A percentile compares a stretch with the other conserved stretches of the same genome.
Conservation (phyloP, 2,797 vertebrate genomes). For the Moxostoma hubbsi region DNA sequence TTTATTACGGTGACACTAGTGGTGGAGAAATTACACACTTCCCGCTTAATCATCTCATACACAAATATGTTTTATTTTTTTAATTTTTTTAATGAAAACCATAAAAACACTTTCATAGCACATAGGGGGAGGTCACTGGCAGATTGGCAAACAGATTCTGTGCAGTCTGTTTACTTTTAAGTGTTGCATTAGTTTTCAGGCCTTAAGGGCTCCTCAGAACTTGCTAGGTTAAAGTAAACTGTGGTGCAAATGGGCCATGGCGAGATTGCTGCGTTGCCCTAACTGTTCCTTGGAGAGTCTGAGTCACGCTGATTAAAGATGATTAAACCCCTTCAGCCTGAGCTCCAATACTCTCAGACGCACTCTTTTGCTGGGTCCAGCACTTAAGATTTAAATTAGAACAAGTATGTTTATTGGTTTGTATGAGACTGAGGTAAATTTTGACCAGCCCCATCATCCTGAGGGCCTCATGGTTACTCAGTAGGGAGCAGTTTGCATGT, state of each 20-base stretch:
- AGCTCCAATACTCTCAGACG: constrained; percentile 21
- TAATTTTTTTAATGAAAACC: constrained; percentile 21
- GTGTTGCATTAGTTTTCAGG: constrained; percentile 43
- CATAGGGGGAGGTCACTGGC: constrained; percentile 46
- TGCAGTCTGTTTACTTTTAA: constrained; percentile 42
- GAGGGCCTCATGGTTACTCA: background rate
- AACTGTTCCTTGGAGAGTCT: constrained; percentile 37
- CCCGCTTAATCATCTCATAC: background rate
- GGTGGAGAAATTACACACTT: too few species aligned
- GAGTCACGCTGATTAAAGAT: constrained; percentile 56
- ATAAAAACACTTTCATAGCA: constrained; percentile 30
- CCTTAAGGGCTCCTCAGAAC: constrained; percentile 46
- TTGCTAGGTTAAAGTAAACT: constrained; percentile 53
- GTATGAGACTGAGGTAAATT: constrained; percentile 18
- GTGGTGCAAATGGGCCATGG: constrained; percentile 51
- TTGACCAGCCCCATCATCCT: constrained; percentile 41
- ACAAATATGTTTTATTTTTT: constrained; percentile 16
- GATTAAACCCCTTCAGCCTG: constrained; percentile 47
- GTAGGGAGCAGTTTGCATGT: constrained; percentile 10
- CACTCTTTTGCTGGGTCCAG: constrained; percentile 18
- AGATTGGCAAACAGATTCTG: constrained; percentile 38
- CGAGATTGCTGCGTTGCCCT: constrained; percentile 30
- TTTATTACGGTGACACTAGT: too few species aligned
- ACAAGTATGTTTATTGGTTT: constrained; percentile 37
- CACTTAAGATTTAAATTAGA: constrained; percentile 28